Conservation (phyloP, 2,797 vertebrate genomes). For the Ataeniobius toweri region DNA sequence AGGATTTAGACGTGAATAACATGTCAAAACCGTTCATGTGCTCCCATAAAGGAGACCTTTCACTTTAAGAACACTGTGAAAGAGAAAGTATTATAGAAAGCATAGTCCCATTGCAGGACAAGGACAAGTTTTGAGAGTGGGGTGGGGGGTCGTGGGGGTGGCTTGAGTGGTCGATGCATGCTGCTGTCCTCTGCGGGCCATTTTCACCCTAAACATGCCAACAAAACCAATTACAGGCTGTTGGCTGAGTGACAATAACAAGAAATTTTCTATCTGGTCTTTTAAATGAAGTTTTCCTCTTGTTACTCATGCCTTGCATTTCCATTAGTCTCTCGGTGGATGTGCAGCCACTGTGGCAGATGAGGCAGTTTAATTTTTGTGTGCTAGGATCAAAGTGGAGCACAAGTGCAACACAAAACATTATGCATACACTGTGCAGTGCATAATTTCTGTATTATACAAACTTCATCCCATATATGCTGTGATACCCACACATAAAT, state of each 20-base stretch:
- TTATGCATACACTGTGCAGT: conserved; percentile 3
- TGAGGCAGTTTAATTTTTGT: conserved; percentile 67
- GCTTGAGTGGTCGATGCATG: neutral
- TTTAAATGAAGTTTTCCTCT: conserved; percentile 79
- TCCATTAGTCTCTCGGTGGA: conserved; percentile 71
- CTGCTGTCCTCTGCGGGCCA: conserved; percentile 35
- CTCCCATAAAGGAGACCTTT: conserved; percentile 20
- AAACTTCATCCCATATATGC: conserved; percentile 9
- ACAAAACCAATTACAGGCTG: conserved; percentile 72
- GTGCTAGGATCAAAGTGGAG: conserved; percentile 59
- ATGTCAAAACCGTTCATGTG: neutral
- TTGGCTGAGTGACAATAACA: conserved; percentile 65
- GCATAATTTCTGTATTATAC: conserved; percentile 15
- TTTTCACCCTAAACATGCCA: conserved; percentile 54
- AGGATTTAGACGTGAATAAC: neutral
- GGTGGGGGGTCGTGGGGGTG: conserved; percentile 1
- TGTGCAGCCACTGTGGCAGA: conserved; percentile 55
- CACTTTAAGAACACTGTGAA: conserved; percentile 27
- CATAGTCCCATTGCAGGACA: conserved; percentile 45
- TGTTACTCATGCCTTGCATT: conserved; percentile 71
- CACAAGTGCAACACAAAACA: conserved; percentile 54
- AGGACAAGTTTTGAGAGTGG: conserved; percentile 41
- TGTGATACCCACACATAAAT: neutral
- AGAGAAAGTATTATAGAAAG: conserved; percentile 53
- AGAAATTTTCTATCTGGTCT: conserved; percentile 72